Evolutionary conservation across 2,888 invertebrate genomes (phyloP).

Genomic region (Meiosimyza decipiens): DNA sequence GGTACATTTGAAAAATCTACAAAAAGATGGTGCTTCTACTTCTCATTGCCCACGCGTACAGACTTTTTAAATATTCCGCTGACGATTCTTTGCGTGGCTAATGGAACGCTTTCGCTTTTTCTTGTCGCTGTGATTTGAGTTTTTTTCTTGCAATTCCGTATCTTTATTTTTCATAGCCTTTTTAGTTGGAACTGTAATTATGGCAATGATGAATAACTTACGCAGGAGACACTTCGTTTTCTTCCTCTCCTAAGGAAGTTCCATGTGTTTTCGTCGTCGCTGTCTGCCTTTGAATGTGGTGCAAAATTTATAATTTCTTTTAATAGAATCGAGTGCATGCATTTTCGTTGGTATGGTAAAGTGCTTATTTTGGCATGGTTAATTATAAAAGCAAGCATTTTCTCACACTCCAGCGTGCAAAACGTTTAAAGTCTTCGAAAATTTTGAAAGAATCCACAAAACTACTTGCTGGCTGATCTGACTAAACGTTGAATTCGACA

Average conservation of each 20-base stretch:
- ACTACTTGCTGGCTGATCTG: too few species aligned
- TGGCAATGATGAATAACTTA: slow-evolving; percentile 61
- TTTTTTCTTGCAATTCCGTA: slow-evolving; percentile 29
- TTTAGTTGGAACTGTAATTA: slow-evolving; percentile 54
- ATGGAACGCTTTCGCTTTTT: slow-evolving; percentile 33
- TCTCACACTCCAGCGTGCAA: too few species aligned
- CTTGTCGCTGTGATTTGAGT: slow-evolving; percentile 18
- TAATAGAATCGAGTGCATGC: slow-evolving; percentile 20
- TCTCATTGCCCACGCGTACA: slow-evolving; percentile 19
- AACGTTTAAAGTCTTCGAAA: too few species aligned
- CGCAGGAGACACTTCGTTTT: slow-evolving; percentile 42
- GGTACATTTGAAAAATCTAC: background rate
- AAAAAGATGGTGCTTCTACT: slow-evolving; percentile 15
- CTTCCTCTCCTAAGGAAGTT: background rate
- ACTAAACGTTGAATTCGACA: too few species aligned
- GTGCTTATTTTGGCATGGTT: slow-evolving; percentile 6
- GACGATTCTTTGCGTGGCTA: slow-evolving; percentile 31
- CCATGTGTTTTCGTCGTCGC: background rate
- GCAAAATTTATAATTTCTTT: slow-evolving; percentile 36
- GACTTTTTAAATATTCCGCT: slow-evolving; percentile 57
- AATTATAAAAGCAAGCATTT: background rate
- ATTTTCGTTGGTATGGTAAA: slow-evolving; percentile 1
- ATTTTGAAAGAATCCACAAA: too few species aligned
- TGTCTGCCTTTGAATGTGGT: slow-evolving; percentile 30
- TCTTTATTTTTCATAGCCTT: slow-evolving; percentile 31